Conservation (phyloP, 2,888 invertebrate species). For the Sinohyriopsis cumingii region DNA sequence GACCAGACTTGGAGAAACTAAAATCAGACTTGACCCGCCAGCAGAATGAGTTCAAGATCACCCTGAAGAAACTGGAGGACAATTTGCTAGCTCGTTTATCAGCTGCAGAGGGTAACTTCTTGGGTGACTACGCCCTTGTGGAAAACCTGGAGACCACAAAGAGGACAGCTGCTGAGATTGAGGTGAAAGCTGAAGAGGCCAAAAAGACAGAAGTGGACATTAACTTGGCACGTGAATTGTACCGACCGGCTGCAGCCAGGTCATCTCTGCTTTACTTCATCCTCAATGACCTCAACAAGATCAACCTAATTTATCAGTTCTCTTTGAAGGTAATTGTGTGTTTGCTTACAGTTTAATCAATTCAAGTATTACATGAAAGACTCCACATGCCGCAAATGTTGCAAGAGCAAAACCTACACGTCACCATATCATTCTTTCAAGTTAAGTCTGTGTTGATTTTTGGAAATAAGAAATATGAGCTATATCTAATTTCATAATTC, state of each 20-base stretch:
- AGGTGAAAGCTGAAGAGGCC: slow-evolving; percentile 90
- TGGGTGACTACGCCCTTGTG: slow-evolving; percentile 94
- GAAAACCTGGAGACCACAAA: slow-evolving; percentile 98
- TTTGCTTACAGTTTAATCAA: not conserved
- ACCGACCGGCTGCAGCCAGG: slow-evolving; percentile 91
- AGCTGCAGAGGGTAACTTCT: slow-evolving; percentile 92
- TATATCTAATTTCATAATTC: too few relatives aligned
- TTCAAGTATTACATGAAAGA: not conserved
- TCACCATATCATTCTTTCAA: too few relatives aligned
- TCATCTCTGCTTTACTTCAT: slow-evolving; percentile 96
- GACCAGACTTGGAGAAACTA: slow-evolving; percentile 94
- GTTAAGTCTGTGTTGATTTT: too few relatives aligned
- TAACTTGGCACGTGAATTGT: slow-evolving; percentile 93
- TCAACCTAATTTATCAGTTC: slow-evolving; percentile 97
- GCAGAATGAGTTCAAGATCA: slow-evolving; percentile 97
- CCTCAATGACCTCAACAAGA: slow-evolving; percentile 93
- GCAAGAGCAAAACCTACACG: too few relatives aligned
- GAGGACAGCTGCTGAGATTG: slow-evolving; percentile 95
- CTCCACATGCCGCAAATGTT: too few relatives aligned
- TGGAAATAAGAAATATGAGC: too few relatives aligned
- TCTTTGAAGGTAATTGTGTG: slow-evolving; percentile 85
- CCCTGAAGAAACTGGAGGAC: slow-evolving; percentile 92
- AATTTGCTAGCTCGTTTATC: slow-evolving; percentile 91
- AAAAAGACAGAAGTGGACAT: slow-evolving; percentile 93
- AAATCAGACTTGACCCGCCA: slow-evolving; percentile 96